Evolutionary conservation across 2,797 vertebrate genomes (phyloP), one percentile per base, ranked within the genome.

Genomic region (Meda fulgida): DNA sequence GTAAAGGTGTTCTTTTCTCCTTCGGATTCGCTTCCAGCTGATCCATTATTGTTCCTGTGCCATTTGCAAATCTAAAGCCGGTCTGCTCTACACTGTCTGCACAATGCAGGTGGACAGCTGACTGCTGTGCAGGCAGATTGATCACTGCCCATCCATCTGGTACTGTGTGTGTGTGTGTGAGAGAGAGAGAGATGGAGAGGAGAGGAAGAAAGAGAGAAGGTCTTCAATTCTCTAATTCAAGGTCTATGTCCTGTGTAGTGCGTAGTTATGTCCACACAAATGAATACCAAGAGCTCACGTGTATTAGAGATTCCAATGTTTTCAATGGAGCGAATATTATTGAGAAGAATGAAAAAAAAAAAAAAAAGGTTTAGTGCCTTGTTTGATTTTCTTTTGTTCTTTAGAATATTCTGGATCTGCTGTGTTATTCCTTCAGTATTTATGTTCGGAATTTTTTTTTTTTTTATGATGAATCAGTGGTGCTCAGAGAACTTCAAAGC

Each of bases 31-130:
- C 71, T 58, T 82, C 85, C 66, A 83, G 55, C 76, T 36, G 75
- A 86, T 82, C 82, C 53, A 5, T 58, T 67, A 65, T 79, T 80
- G 66, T 66, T 76, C 38, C 34, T n/a, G 70, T 80, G 78, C 81
- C 72, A 69, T 87, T 87, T 76, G 71, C 75, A 83, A 84, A 83
- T 66, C 81, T 86, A 80, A 80, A 84, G 76, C 40, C 81, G 6
- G 43, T 71, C 80, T 79, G 80, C 75, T 83, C 81, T 77, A 67
- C 80, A 53, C 72, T 53, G 77, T 70, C 70, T 76, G 63, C 78
- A 84, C 82, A 84, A 87, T 60, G 66, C 72, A 78, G 80, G 34
- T 85, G 79, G 72, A 85, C 80, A 87, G 86, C 66, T 79, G 75
- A 82, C 73, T 78, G 78, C 86, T 85, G 58, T 36, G 60, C 40